Evolutionary conservation across 2,113 vertebrate genomes (phyloP).

Genomic region (Crotalus viridis): DNA sequence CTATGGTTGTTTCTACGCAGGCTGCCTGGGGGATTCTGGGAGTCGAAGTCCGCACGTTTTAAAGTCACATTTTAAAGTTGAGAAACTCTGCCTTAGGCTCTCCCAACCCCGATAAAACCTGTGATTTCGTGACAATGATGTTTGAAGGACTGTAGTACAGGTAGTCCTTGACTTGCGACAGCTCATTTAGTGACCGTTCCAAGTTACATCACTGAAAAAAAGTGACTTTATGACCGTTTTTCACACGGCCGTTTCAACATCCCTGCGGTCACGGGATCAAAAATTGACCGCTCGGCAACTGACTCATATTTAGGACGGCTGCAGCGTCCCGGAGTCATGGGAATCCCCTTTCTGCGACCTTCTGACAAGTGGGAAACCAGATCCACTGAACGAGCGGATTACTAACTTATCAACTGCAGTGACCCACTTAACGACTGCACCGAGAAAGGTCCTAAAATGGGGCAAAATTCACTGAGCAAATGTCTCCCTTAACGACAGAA

Average conservation of each 20-base stretch:
- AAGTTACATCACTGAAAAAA: background rate
- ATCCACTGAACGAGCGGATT: rapidly evolving
- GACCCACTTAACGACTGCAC: background rate
- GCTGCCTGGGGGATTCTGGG: background rate
- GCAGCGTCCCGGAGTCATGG: background rate
- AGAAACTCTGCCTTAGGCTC: background rate
- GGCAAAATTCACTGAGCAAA: background rate
- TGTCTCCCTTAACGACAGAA: background rate
- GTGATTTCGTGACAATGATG: background rate
- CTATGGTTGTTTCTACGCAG: background rate
- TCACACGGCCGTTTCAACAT: background rate
- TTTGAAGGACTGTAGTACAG: background rate
- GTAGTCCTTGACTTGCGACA: background rate
- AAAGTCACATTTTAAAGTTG: background rate
- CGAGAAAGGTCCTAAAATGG: background rate
- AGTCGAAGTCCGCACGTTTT: background rate
- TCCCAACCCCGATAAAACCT: background rate
- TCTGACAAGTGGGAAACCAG: background rate
- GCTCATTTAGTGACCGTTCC: background rate
- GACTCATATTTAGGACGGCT: background rate
- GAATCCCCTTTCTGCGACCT: background rate
- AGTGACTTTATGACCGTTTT: background rate
- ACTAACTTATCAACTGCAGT: background rate
- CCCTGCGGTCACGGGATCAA: background rate
- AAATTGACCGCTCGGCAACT: background rate